Conservation (phyloP, 2,888 invertebrate genomes). For the Blera fallax region DNA sequence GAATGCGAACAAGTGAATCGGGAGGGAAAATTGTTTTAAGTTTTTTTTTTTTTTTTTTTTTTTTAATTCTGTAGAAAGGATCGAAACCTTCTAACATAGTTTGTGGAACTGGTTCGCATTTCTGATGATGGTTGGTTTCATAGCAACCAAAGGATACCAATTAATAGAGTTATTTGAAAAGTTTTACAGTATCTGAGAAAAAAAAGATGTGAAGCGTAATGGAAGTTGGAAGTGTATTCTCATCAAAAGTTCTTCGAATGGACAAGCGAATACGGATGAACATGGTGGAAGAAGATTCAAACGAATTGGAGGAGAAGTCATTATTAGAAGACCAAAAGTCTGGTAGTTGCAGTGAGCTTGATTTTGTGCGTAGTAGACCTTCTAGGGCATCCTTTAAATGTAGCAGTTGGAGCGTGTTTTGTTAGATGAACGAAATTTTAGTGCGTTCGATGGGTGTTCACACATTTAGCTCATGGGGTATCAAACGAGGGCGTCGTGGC, state of each 20-base stretch:
- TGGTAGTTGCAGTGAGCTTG: neutral
- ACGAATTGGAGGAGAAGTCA: neutral
- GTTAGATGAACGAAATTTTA: no score
- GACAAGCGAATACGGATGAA: neutral
- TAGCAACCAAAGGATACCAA: conserved; percentile 46
- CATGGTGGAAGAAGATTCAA: neutral
- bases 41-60: neutral
- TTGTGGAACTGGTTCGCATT: conserved; percentile 4
- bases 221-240: neutral
- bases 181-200: conserved; percentile 8
- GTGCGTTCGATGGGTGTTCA: no score
- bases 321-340: neutral
- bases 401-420: no score
- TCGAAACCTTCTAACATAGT: conserved; percentile 11
- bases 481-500: no score
- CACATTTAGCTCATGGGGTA: no score
- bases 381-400: neutral
- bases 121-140: conserved; percentile 24
- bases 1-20: conserved; percentile 12
- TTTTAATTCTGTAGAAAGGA: neutral
- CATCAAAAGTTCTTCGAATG: neutral
- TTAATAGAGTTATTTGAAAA: conserved; percentile 57
- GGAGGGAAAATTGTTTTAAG: conserved; percentile 3
- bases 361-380: neutral
- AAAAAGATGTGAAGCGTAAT: neutral